Evolutionary conservation across 2,113 vertebrate species (phyloP), one percentile per base, ranked within the genome.

Genomic region (Hymenochirus boettgeri): DNA sequence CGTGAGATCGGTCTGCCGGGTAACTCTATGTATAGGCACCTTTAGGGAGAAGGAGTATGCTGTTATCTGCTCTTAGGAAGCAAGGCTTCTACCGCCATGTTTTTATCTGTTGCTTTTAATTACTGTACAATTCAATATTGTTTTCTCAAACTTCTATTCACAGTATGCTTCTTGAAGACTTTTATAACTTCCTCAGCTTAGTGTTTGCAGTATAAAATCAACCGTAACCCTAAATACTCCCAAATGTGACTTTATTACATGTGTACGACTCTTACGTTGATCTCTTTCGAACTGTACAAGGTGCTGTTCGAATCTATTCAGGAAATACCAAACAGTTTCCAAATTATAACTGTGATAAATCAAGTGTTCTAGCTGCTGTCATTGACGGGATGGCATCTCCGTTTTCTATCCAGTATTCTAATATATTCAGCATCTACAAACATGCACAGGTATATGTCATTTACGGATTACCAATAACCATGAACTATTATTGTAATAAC

Each of bases 141-240:
- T n/a, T n/a, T n/a, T n/a, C n/a, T n/a, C n/a, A n/a, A n/a, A n/a
- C n/a, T 31, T 31, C 21, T 33, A 42, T 27, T 55, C 55, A 27
- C 58, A 69, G 66, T 46, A 61, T 69, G 66, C 48, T 61, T n/a
- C 26, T 58, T 29, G 59, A 69, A 48, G 59, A 69, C 37, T 69
- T 61, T 19, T 61, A 69, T 31, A 46, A 69, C 51, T 60, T 69
- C 37, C 26, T 61, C 18, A 55, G 31, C 8, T 59, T 71, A 39
- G 69, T 71, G 17, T 71, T 71, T 33, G 69, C 69, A 26, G 46
- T 71, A 71, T 63, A 54, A 71, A 50, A 71, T 71, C 29, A 71
- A 71, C 42, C 42, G 25, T 10, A 31, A 71, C 18, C 61, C 21
- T 7, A 48, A 6, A 55, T 65, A 17, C 33, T 71, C 13, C 46